A percentile compares a stretch with the other conserved stretches of the same genome.
phyloP scores from a whole-genome alignment of 2,888 invertebrate genomes.

The Epirrhoe alternata region DNA sequence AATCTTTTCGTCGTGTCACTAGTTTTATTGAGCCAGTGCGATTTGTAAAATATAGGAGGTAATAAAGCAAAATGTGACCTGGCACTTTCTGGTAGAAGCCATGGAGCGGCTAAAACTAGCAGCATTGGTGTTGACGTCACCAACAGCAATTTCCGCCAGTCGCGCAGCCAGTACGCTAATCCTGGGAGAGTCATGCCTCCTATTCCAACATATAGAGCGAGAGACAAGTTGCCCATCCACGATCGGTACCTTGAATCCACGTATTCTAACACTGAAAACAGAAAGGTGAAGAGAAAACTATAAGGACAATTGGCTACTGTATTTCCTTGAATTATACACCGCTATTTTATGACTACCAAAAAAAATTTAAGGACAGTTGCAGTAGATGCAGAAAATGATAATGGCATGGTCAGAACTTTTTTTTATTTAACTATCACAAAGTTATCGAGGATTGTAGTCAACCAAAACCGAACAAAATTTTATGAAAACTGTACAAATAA shows the following conservation, averaged over 20 bases:
- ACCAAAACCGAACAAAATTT: no score
- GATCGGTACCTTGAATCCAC: constrained; percentile 69
- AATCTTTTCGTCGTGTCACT: no score
- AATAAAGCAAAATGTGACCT: constrained; percentile 49
- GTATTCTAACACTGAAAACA: constrained; percentile 66
- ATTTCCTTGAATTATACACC: no score
- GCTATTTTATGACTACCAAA: no score
- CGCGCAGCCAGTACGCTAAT: constrained; percentile 62
- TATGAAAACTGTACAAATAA: no score
- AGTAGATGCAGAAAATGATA: no score
- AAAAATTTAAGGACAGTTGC: no score
- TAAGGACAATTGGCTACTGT: no score
- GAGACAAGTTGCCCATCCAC: constrained; percentile 65
- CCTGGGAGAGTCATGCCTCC: constrained; percentile 62
- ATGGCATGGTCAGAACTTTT: no score
- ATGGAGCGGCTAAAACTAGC: constrained; percentile 55
- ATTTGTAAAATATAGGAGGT: background rate
- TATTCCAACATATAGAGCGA: constrained; percentile 62
- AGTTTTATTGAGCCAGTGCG: no score
- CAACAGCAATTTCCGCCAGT: constrained; percentile 63
- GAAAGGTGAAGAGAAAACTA: background rate
- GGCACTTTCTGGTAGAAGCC: constrained; percentile 67
- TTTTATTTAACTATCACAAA: no score
- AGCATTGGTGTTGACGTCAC: constrained; percentile 63
- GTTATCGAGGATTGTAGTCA: no score